Conservation (phyloP, 2,888 invertebrate genomes). For the Neoscelio sp. region DNA sequence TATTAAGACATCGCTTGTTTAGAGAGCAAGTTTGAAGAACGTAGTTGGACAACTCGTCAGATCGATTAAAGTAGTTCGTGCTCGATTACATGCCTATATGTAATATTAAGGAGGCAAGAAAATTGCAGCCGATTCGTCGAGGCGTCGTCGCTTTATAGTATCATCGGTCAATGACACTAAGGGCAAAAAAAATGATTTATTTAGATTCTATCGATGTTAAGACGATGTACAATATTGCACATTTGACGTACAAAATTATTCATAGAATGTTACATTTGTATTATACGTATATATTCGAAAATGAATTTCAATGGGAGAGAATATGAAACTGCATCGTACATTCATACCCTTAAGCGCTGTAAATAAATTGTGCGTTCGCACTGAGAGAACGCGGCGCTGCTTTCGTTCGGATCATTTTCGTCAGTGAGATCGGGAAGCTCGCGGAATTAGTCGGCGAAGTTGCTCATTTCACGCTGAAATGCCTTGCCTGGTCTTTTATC, state of each 20-base stretch:
- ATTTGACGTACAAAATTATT: slow-evolving; percentile 64
- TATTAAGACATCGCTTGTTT: slow-evolving; percentile 70
- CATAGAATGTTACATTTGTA: slow-evolving; percentile 59
- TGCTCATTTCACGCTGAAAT: slow-evolving; percentile 18
- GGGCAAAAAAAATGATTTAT: slow-evolving; percentile 29
- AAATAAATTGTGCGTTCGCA: slow-evolving; percentile 38
- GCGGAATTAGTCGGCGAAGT: background rate
- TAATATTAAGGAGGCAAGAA: slow-evolving; percentile 44
- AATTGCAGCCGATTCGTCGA: slow-evolving; percentile 41
- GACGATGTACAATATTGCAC: slow-evolving; percentile 62
- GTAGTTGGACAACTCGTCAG: slow-evolving; percentile 52
- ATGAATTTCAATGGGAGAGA: slow-evolving; percentile 22
- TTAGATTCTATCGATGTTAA: slow-evolving; percentile 58
- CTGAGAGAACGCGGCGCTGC: slow-evolving; percentile 17
- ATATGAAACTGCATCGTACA: slow-evolving; percentile 32
- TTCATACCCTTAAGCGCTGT: slow-evolving; percentile 32
- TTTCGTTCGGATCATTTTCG: slow-evolving; percentile 33
- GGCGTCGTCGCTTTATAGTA: slow-evolving; percentile 59
- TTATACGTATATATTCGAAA: slow-evolving; percentile 50
- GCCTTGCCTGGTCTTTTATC: slow-evolving; percentile 14
- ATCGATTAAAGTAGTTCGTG: slow-evolving; percentile 58
- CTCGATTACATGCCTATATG: slow-evolving; percentile 57
- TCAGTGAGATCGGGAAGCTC: slow-evolving; percentile 2
- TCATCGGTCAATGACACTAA: slow-evolving; percentile 50
- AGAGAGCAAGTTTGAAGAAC: slow-evolving; percentile 58